These are phyloP conservation scores for Cephus rjabovi DNA, from an alignment of 2,888 invertebrate genomes.

Conservation along the genomic window DNA sequence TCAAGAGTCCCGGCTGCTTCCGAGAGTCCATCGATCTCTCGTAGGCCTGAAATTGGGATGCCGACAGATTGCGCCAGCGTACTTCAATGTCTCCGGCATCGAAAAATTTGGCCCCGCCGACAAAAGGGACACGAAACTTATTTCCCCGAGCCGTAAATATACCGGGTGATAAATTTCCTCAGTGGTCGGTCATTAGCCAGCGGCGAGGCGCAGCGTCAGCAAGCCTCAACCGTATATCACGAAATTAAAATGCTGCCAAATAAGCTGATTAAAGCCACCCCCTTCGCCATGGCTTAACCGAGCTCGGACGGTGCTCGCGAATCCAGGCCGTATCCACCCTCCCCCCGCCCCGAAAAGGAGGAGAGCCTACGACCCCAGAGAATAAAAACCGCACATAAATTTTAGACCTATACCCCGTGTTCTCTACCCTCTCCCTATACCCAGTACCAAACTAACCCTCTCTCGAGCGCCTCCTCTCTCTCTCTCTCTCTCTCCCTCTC, in stretches of 20 bases:
- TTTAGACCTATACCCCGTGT: slow-evolving; percentile 8
- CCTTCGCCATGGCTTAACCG: neutral
- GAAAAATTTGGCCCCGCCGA: neutral
- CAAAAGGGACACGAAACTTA: slow-evolving; percentile 16
- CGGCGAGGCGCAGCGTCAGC: slow-evolving; percentile 38
- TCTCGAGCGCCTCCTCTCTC: neutral
- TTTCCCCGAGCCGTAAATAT: slow-evolving; percentile 20
- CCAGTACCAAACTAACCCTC: neutral
- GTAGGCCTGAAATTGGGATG: neutral
- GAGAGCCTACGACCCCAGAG: slow-evolving; percentile 7
- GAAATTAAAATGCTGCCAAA: slow-evolving; percentile 44
- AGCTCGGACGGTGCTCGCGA: neutral
- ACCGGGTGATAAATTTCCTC: slow-evolving; percentile 38
- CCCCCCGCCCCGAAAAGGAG: slow-evolving; percentile 4
- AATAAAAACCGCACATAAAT: slow-evolving; percentile 27
- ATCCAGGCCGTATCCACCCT: neutral
- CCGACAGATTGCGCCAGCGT: neutral
- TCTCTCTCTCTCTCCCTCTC: slow-evolving; percentile 1
- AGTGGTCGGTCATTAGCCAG: slow-evolving; percentile 36
- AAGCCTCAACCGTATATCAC: slow-evolving; percentile 30
- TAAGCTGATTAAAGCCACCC: slow-evolving; percentile 37
- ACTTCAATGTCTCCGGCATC: neutral
- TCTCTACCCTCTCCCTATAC: neutral
- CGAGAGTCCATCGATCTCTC: too few relatives aligned
- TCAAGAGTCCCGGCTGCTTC: too few relatives aligned